Evolutionary conservation across 2,797 vertebrate species (phyloP), one percentile per base, ranked within the genome.

Genomic region (Sylvilagus floridanus): DNA sequence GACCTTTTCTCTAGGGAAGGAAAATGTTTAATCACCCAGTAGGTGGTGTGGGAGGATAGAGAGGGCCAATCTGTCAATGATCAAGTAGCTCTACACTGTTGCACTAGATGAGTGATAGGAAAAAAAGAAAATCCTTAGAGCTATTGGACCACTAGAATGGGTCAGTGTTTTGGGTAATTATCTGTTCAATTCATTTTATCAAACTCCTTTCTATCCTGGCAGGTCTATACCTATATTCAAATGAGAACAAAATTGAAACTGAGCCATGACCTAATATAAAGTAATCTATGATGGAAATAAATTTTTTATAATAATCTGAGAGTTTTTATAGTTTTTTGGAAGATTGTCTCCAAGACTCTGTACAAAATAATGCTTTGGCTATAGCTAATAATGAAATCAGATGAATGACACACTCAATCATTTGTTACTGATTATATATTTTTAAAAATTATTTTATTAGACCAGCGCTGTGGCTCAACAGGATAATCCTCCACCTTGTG

Each of bases 311-410:
- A 66, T 75, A 52, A 96, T 54, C 19, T 35, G 26, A 75, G 71
- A 81, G 26, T 24, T 87, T 63, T 94, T 42, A 19, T 47, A 47
- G 42, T 47, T 47, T 47, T 50, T 68, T 7, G 1, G 47, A 47
- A 71, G 22, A 68, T 72, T 90, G 79, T 72, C 14, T 92, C 76
- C 68, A 75, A 84, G 42, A 92, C 90, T 87, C 81, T 94, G 82
- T 93, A 68, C 54, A 75, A 94, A 86, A 37, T 32, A 57, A 68
- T 57, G 47, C 35, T 83, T 85, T 62, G 62, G 76, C 88, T 78
- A 10, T 30, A 24, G 7, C 19, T 87, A 42, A 81, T 62, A 50
- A 52, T 30, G 35, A 93, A 60, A 69, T 92, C 84, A 90, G 30
- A 7, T 62, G 62, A 69, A 90, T 60, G 47, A 94, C 87, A 92